These are phyloP conservation scores for Passer montanus DNA, from an alignment of 2,113 vertebrate species.

Conservation along the genomic window DNA sequence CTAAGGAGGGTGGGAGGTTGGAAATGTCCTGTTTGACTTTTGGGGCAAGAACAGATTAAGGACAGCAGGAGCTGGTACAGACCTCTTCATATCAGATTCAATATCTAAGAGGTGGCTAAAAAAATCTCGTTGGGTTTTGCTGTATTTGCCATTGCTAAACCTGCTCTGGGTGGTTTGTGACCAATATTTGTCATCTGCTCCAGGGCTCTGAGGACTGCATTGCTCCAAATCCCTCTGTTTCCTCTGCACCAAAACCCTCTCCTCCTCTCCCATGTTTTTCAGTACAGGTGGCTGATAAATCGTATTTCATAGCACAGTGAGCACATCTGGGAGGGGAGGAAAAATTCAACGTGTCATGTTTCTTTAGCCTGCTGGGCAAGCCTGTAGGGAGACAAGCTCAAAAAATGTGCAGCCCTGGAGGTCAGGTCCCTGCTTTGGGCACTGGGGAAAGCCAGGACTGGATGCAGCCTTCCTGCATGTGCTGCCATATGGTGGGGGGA, in stretches of 20 bases:
- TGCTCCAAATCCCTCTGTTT: neutral
- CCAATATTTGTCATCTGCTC: neutral
- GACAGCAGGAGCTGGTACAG: neutral
- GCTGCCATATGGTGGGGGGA: neutral
- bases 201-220: neutral
- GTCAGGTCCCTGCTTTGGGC: neutral
- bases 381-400: neutral
- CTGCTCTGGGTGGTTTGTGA: neutral
- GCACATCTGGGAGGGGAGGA: neutral
- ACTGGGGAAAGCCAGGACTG: neutral
- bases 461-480: neutral
- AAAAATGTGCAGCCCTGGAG: neutral
- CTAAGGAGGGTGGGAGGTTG: neutral
- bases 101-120: neutral
- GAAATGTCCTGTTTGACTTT: neutral
- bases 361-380: neutral
- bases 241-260: neutral
- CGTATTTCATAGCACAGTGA: neutral
- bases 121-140: neutral
- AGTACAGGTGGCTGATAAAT: neutral
- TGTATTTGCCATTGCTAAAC: neutral
- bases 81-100: neutral
- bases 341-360: neutral
- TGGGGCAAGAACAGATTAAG: neutral
- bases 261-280: neutral